Evolutionary conservation across 2,113 vertebrate genomes (phyloP), one percentile per base, ranked within the genome.

Genomic region (Arvicanthis niloticus): DNA sequence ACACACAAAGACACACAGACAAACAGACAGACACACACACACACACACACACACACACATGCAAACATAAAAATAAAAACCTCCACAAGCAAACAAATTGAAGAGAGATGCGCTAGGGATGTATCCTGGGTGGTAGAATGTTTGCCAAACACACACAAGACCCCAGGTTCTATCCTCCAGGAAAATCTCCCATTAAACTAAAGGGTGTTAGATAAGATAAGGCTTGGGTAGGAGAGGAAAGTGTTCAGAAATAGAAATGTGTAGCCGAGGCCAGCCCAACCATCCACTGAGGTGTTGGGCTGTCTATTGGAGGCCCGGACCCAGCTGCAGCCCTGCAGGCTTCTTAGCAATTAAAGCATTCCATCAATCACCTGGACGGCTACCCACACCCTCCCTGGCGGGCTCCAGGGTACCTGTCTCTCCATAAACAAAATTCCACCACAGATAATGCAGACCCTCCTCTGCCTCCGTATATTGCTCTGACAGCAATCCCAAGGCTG

Each of bases 401-500:
- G 60, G 40, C 93, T 85, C 92, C 56, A 15, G 80, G 60, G 29
- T 17, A 67, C 95, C 96, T 56, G 77, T 56, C 58, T 87, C 62
- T 68, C 73, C 56, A 67, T 73, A 98, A 97, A 96, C 96, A 91
- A 97, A 97, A 98, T 96, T 96, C 92, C 90, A 95, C 91, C 85
- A 8, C 94, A 90, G 97, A 98, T 97, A 97, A 97, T 31, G 7
- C 45, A 42, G 94, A 95, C 89, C 96, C 62, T 76, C 97, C 72
- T 48, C 86, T 85, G 93, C 94, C 89, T 24, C 29, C 2, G n/a
- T 10, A 5, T 15, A 58, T 88, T 37, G 67, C 80, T 21, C 96
- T 9, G 7, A 89, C 94, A 96, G 87, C 89, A 58, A 93, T 85
- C 93, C 90, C 42, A 77, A 88, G 58, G 42, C 73, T 75, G 12